A percentile compares a stretch with the other conserved stretches of the same genome.
Conservation (phyloP, 92 coral and sea anemone species). For the Hydrozoanthus gracilis region DNA sequence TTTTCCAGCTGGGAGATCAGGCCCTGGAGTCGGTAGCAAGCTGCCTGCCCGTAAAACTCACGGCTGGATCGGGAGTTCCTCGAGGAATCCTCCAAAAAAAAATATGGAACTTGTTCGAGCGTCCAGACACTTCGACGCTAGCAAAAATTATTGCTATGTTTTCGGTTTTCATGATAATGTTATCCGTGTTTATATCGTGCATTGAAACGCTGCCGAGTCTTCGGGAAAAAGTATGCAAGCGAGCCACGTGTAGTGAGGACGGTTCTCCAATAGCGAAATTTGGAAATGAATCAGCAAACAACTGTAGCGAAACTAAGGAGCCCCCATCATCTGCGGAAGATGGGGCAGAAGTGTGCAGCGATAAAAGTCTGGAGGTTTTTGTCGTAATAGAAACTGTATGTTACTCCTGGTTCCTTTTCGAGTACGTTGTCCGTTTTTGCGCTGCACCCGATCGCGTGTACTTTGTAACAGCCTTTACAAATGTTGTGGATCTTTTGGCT, state of each 20-base stretch:
- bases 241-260: conserved; percentile 24
- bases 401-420: conserved; percentile 87
- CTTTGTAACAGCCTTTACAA: conserved; percentile 81
- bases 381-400: conserved; percentile 75
- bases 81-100: conserved; percentile 54
- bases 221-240: conserved; percentile 58
- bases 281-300: not conserved
- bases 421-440: conserved; percentile 83
- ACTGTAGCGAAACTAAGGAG: conserved; percentile 26
- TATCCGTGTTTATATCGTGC: conserved; percentile 82
- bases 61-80: conserved; percentile 39
- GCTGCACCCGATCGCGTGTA: conserved; percentile 82
- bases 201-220: conserved; percentile 75
- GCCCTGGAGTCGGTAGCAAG: conserved; percentile 85
- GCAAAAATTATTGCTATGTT: conserved; percentile 79
- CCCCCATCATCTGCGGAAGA: not conserved
- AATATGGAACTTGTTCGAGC: conserved; percentile 92
- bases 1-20: conserved; percentile 96
- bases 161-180: conserved; percentile 77
- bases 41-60: conserved; percentile 60
- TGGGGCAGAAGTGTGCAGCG: conserved; percentile 22
- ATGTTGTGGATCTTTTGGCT: conserved; percentile 90
- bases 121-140: conserved; percentile 82
- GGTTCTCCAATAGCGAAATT: conserved; percentile 29
- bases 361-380: conserved; percentile 64